Evolutionary conservation across 2,888 invertebrate genomes (phyloP).

Genomic region (Cephonodes hylas): DNA sequence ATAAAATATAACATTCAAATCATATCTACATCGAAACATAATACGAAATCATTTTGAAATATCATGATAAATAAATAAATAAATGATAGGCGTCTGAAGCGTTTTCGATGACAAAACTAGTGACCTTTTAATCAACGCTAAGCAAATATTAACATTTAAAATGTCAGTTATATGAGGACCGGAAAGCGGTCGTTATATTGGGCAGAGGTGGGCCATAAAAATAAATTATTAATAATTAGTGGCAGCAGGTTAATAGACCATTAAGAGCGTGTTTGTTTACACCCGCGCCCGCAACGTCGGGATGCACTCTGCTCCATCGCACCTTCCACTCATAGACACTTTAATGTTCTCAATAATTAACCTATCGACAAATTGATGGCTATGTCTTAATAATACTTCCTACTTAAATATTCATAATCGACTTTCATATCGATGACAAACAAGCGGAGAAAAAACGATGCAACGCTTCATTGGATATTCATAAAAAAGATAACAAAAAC

Average conservation of each 20-base stretch:
- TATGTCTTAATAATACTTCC: background rate
- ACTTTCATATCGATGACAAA: slow-evolving; percentile 39
- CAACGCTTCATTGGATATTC: slow-evolving; percentile 56
- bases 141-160: slow-evolving; percentile 65
- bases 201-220: slow-evolving; percentile 63
- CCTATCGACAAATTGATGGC: slow-evolving; percentile 29
- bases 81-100: slow-evolving; percentile 43
- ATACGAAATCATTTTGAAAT: slow-evolving; percentile 49
- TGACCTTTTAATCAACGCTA: slow-evolving; percentile 66
- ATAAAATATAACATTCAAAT: slow-evolving; percentile 28
- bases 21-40: slow-evolving; percentile 44
- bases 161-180: slow-evolving; percentile 59
- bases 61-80: slow-evolving; percentile 45
- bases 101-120: slow-evolving; percentile 47
- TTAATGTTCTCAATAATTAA: slow-evolving; percentile 38
- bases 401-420: slow-evolving; percentile 20
- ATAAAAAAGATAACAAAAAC: slow-evolving; percentile 72
- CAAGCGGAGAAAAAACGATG: slow-evolving; percentile 52
- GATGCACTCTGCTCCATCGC: no score
- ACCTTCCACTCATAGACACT: slow-evolving; percentile 42
- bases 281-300: slow-evolving; percentile 23
- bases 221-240: slow-evolving; percentile 76
- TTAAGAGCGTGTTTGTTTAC: slow-evolving; percentile 59
- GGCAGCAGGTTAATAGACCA: slow-evolving; percentile 66
- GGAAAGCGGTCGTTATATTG: slow-evolving; percentile 70